Evolutionary conservation across 2,888 invertebrate species (phyloP).

Genomic region (Tachystola acroxantha): DNA sequence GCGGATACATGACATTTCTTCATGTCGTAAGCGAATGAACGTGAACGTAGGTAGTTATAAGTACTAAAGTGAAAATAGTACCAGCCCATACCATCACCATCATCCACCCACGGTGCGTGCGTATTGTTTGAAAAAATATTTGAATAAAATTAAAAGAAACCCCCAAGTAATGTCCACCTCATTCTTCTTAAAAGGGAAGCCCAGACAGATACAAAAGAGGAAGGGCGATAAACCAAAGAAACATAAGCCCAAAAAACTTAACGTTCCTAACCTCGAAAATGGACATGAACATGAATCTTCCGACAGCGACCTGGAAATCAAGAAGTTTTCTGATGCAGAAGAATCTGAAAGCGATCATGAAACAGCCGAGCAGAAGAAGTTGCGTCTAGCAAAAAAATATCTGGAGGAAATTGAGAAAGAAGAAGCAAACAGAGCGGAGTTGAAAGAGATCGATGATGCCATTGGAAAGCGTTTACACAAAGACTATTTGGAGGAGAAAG

Average conservation of each 20-base stretch:
- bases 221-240: conserved; percentile 67
- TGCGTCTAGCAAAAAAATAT: conserved; percentile 93
- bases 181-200: conserved; percentile 79
- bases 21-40: too few species aligned
- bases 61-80: too few species aligned
- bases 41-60: too few species aligned
- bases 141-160: too few species aligned
- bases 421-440: conserved; percentile 83
- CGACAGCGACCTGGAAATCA: conserved; percentile 81
- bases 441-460: conserved; percentile 80
- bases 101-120: too few species aligned
- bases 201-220: conserved; percentile 73
- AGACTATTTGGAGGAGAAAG: conserved; percentile 92
- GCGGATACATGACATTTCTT: too few species aligned
- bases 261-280: conserved; percentile 61
- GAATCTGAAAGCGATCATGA: conserved; percentile 82
- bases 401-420: conserved; percentile 91
- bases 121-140: too few species aligned
- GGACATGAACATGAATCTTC: conserved; percentile 79
- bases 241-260: conserved; percentile 52
- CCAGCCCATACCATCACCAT: too few species aligned
- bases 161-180: conserved; percentile 78
- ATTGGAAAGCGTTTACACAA: conserved; percentile 88
- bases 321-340: conserved; percentile 68
- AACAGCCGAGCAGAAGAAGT: conserved; percentile 93